These are phyloP conservation scores for Rotaria sp. DNA, from an alignment of 2,888 invertebrate genomes.

Conservation along the genomic window DNA sequence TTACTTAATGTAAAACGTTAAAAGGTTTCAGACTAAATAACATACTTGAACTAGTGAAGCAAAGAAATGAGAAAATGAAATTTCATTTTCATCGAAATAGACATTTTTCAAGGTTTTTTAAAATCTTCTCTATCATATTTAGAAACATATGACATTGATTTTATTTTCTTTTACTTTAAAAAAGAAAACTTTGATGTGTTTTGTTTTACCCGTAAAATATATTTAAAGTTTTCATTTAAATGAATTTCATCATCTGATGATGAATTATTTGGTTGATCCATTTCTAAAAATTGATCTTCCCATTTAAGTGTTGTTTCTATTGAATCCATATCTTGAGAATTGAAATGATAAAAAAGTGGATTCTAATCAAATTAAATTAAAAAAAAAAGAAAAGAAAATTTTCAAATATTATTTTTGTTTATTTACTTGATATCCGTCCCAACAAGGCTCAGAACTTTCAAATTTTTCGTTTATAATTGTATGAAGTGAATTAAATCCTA, in stretches of 20 bases:
- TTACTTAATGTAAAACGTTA: too few species aligned
- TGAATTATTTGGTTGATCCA: not conserved
- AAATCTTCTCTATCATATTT: too few species aligned
- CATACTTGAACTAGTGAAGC: too few species aligned
- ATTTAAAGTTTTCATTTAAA: not conserved
- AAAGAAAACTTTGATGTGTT: too few species aligned
- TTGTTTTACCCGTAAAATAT: not conserved
- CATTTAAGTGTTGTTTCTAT: slow-evolving; percentile 11
- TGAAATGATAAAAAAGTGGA: not conserved
- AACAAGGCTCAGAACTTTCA: slow-evolving; percentile 6
- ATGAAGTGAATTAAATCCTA: not conserved
- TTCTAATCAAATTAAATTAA: not conserved
- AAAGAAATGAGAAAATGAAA: too few species aligned
- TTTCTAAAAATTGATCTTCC: slow-evolving; percentile 27
- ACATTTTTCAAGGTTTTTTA: too few species aligned
- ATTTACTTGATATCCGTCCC: slow-evolving; percentile 17
- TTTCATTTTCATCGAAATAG: too few species aligned
- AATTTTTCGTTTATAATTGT: not conserved
- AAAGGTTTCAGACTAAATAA: too few species aligned
- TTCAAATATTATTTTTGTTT: not conserved
- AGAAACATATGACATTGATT: too few species aligned
- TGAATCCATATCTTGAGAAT: not conserved
- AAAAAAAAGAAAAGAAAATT: not conserved
- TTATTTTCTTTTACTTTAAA: too few species aligned
- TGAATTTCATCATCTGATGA: not conserved